Evolutionary conservation across 2,113 vertebrate genomes (phyloP), one percentile per base, ranked within the genome.

Genomic region (Vulpes vulpes): DNA sequence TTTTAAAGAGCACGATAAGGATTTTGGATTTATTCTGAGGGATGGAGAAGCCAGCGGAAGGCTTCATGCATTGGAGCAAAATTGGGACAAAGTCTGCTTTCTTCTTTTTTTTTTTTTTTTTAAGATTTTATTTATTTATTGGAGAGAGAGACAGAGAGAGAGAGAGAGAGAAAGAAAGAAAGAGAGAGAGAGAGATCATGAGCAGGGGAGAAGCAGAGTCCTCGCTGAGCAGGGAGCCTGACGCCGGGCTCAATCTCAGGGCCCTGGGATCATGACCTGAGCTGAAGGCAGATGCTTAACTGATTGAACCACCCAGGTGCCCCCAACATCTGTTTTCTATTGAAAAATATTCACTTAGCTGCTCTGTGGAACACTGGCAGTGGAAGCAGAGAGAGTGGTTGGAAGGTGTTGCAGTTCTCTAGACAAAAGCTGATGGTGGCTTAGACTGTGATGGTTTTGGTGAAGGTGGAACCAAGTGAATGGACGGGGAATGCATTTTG

Each of bases 361-460:
- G 4, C 38, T 30, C 1, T 62, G 17, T 43, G 23, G 55, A 49
- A 19, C 7, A 22, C 0, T 4, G 14, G 4, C 12, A 35, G 8
- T 12, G 27, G 22, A 73, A 53, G 55, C 32, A 73, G 51, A 59
- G 20, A 69, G 32, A 35, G 4, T 10, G 69, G 30, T 0, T 71
- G 62, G 65, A 80, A 67, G 5, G 8, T 25, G n/a, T 3, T 25
- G 35, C 4, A 20, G 1, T 35, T 86, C 57, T 79, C 73, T 15
- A 43, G 38, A 38, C 6, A 76, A 76, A 20, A 43, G 55, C 5
- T 1, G 0, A 38, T 5, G 20, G 20, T 62, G 57, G 15, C 57
- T 89, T 35, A 71, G 22, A 53, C 3, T 14, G 30, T 0, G 0
- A 10, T 4, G 51, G 0, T 51, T 0, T 32, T 49, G 27, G 5